These are phyloP conservation scores for Mycalesis mineus DNA, from an alignment of 2,888 invertebrate species.

Conservation along the genomic window DNA sequence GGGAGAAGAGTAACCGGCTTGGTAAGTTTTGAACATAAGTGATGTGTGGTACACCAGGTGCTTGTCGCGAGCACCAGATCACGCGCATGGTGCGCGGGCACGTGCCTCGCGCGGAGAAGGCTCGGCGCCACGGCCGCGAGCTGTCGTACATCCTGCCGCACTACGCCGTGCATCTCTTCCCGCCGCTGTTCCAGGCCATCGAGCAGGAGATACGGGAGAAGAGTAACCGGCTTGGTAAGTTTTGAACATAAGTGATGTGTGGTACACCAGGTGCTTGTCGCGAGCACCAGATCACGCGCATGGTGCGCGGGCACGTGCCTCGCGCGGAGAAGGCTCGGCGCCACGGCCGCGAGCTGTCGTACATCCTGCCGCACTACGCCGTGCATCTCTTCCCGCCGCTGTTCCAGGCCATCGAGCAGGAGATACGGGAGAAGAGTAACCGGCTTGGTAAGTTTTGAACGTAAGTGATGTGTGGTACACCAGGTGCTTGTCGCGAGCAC, in stretches of 20 bases:
- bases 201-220: conserved; percentile 84
- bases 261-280: conserved; percentile 61
- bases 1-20: conserved; percentile 80
- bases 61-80: conserved; percentile 82
- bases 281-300: conserved; percentile 82
- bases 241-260: too few relatives aligned
- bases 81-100: conserved; percentile 82
- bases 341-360: conserved; percentile 88
- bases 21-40: conserved; percentile 52
- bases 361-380: conserved; percentile 88
- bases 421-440: conserved; percentile 81
- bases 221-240: conserved; percentile 79
- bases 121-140: conserved; percentile 87
- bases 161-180: conserved; percentile 86
- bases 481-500: conserved; percentile 79
- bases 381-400: conserved; percentile 87
- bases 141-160: conserved; percentile 89
- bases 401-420: conserved; percentile 86
- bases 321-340: conserved; percentile 85
- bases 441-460: conserved; percentile 79
- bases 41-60: conserved; percentile 43
- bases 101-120: conserved; percentile 85
- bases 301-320: conserved; percentile 84
- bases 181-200: conserved; percentile 85
- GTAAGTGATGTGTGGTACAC: too few relatives aligned